These are phyloP conservation scores for Poecilia latipinna DNA, from an alignment of 2,113 vertebrate genomes.

Conservation along the genomic window DNA sequence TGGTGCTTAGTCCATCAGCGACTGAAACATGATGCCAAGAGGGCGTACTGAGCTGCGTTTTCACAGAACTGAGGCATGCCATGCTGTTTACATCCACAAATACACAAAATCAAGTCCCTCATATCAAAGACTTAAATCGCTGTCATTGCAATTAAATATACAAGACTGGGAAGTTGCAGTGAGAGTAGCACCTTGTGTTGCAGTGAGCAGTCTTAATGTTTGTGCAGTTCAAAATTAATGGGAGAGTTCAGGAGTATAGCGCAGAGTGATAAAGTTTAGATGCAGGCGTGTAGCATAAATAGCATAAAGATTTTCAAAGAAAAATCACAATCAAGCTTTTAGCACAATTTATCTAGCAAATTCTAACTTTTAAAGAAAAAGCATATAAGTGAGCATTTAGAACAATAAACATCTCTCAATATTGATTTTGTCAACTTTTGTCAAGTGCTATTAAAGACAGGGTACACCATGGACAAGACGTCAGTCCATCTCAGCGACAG, in stretches of 20 bases:
- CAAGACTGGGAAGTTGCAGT: neutral
- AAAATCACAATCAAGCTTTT: neutral
- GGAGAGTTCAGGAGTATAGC: neutral
- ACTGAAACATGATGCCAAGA: constrained; percentile 74
- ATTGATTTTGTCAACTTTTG: neutral
- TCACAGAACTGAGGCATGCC: constrained; percentile 68
- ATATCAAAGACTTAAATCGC: constrained; percentile 1
- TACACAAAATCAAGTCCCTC: constrained; percentile 14
- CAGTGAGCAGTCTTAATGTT: constrained; percentile 10
- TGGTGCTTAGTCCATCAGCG: constrained; percentile 76
- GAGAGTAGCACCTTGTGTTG: constrained; percentile 11
- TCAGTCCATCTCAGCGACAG: too few relatives aligned
- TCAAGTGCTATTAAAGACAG: too few relatives aligned
- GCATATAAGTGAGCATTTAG: neutral
- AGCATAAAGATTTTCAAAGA: neutral
- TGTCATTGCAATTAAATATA: neutral
- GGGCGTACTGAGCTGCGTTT: constrained; percentile 66
- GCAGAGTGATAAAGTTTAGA: constrained; percentile 2
- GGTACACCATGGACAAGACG: too few relatives aligned
- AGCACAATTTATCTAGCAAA: neutral
- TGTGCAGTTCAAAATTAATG: neutral
- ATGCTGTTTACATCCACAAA: constrained; percentile 68
- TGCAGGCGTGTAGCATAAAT: neutral
- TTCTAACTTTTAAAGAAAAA: neutral
- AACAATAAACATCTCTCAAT: neutral